Percentiles rank a stretch among this genome's conserved stretches.
These are phyloP conservation scores for Mormoops blainvillei DNA, from an alignment of 2,113 vertebrate species.

Conservation along the genomic window DNA sequence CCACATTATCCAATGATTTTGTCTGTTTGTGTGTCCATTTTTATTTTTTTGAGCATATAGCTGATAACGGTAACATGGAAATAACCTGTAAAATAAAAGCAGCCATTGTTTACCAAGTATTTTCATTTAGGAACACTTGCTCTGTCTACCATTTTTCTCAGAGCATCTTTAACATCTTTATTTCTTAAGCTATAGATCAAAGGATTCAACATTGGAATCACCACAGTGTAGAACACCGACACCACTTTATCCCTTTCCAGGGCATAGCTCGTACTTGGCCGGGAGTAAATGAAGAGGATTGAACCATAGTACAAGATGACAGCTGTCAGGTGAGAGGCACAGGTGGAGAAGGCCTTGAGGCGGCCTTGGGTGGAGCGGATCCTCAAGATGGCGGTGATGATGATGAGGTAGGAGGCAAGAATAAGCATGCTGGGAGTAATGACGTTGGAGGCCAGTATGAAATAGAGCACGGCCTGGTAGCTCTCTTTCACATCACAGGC, in stretches of 20 bases:
- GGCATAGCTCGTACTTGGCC: constrained; percentile 51
- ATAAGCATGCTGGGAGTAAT: constrained; percentile 26
- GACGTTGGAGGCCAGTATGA: constrained; percentile 53
- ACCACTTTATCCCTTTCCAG: constrained; percentile 64
- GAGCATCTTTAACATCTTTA: constrained; percentile 58
- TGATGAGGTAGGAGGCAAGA: constrained; percentile 63
- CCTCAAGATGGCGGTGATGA: constrained; percentile 44
- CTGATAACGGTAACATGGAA: not conserved
- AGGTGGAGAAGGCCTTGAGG: constrained; percentile 68
- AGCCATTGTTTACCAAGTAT: not conserved
- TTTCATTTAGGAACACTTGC: not conserved
- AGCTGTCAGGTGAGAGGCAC: constrained; percentile 35
- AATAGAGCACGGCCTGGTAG: constrained; percentile 62
- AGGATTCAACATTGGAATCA: constrained; percentile 58
- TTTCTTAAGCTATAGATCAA: constrained; percentile 63
- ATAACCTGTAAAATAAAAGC: not conserved
- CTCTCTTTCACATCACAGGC: constrained; percentile 57
- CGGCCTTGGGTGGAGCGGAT: constrained; percentile 3
- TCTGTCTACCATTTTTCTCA: constrained; percentile 32
- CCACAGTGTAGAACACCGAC: constrained; percentile 69
- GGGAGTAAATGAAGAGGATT: constrained; percentile 57
- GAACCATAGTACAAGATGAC: constrained; percentile 57
- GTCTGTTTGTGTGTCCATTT: not conserved
- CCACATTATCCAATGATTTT: not conserved
- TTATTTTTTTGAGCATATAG: not conserved